A percentile compares a stretch with the other conserved stretches of the same genome.
These are phyloP conservation scores for Bombus impatiens DNA, from an alignment of 1,140 invertebrate species.

Conservation along the genomic window DNA sequence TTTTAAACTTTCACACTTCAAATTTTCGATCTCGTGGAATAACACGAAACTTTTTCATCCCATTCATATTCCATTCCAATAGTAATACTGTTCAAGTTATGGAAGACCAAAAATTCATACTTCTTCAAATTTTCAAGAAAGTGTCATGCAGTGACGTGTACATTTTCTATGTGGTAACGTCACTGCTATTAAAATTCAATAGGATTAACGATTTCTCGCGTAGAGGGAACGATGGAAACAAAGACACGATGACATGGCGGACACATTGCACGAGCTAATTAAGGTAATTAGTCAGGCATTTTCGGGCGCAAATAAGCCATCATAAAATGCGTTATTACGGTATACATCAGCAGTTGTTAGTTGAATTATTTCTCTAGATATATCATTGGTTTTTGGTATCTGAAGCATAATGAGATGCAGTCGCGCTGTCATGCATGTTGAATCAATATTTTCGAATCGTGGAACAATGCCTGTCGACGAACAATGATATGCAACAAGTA, in stretches of 20 bases:
- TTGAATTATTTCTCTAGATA: constrained; percentile 14
- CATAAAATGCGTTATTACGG: neutral
- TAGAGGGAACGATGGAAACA: too few relatives aligned
- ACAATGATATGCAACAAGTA: constrained; percentile 64
- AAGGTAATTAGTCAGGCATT: constrained; percentile 4
- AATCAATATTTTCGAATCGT: constrained; percentile 61
- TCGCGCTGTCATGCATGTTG: constrained; percentile 15
- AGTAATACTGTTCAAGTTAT: neutral
- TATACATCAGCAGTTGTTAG: neutral
- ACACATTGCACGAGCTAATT: neutral
- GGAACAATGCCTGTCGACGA: constrained; percentile 44
- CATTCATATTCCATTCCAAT: neutral
- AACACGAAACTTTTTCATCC: neutral
- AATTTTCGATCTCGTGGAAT: too few relatives aligned
- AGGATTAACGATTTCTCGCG: constrained; percentile 3
- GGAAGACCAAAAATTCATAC: too few relatives aligned
- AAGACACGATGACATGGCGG: too few relatives aligned
- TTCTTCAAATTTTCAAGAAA: too few relatives aligned
- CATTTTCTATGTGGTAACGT: too few relatives aligned
- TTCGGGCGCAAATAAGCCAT: neutral
- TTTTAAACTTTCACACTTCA: too few relatives aligned
- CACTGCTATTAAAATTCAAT: neutral
- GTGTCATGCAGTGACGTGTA: too few relatives aligned
- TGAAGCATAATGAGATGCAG: constrained; percentile 41
- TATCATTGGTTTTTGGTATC: constrained; percentile 30